These are phyloP conservation scores for Salvelinus fontinalis DNA, from an alignment of 2,113 vertebrate genomes.

Conservation along the genomic window DNA sequence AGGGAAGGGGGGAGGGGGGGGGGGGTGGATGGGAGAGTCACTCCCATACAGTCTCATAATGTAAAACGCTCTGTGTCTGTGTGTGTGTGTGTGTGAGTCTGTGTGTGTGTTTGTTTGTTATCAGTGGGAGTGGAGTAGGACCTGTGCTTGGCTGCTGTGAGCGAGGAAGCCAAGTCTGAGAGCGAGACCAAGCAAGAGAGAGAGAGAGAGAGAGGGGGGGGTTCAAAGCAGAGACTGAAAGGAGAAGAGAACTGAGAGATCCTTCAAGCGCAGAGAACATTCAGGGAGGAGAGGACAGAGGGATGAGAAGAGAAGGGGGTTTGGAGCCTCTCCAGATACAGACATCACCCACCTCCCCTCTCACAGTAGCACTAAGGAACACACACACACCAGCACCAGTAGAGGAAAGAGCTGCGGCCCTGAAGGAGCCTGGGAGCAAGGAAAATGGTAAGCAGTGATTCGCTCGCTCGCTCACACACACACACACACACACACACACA, in stretches of 20 bases:
- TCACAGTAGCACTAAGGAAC: slow-evolving; percentile 2
- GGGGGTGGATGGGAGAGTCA: background rate
- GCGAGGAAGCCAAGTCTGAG: slow-evolving; percentile 62
- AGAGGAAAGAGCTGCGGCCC: slow-evolving; percentile 10
- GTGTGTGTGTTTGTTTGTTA: background rate
- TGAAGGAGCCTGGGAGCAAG: slow-evolving; percentile 66
- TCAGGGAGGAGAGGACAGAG: slow-evolving; percentile 52
- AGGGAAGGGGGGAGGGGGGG: slow-evolving; percentile 1
- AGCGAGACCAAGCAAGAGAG: background rate
- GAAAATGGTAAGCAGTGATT: slow-evolving; percentile 64
- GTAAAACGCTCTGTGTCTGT: too few species aligned
- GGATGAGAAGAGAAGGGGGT: slow-evolving; percentile 28
- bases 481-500: background rate
- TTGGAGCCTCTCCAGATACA: slow-evolving; percentile 6
- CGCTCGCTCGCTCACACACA: background rate
- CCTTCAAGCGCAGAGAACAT: slow-evolving; percentile 69
- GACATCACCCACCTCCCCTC: slow-evolving; percentile 22
- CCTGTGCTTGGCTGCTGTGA: slow-evolving; percentile 70
- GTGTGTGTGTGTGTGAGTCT: slow-evolving; percentile 29
- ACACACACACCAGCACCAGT: background rate
- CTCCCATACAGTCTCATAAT: too few species aligned
- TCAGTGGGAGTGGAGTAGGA: slow-evolving; percentile 70
- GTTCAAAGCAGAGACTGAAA: slow-evolving; percentile 71
- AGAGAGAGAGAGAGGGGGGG: slow-evolving; percentile 1
- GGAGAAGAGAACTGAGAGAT: slow-evolving; percentile 59